These are phyloP conservation scores for Misgurnus mizolepis DNA, from an alignment of 2,113 vertebrate species.

Conservation along the genomic window DNA sequence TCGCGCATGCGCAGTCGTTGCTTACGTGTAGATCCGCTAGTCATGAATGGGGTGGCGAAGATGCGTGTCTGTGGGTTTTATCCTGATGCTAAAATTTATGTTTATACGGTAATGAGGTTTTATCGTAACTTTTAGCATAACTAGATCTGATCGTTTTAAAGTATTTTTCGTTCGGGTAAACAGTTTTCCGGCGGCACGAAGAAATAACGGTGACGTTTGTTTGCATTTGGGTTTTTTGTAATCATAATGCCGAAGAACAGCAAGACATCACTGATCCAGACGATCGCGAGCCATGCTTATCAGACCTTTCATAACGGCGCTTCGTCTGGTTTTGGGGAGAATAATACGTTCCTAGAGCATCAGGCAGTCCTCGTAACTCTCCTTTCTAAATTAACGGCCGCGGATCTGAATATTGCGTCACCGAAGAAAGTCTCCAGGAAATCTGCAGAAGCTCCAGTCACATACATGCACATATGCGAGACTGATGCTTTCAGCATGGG, in stretches of 20 bases:
- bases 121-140: neutral
- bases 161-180: neutral
- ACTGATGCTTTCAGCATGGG: slow-evolving; percentile 92
- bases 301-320: slow-evolving; percentile 75
- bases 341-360: slow-evolving; percentile 67
- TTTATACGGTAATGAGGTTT: slow-evolving; percentile 32
- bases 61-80: slow-evolving; percentile 39
- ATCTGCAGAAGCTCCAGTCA: slow-evolving; percentile 77
- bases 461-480: slow-evolving; percentile 97
- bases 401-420: slow-evolving; percentile 85
- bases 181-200: neutral
- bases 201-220: slow-evolving; percentile 20
- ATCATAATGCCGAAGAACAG: slow-evolving; percentile 84
- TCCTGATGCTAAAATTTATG: slow-evolving; percentile 25
- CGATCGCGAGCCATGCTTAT: slow-evolving; percentile 84
- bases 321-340: slow-evolving; percentile 54
- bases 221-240: neutral
- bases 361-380: slow-evolving; percentile 77
- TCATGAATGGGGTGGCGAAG: slow-evolving; percentile 69
- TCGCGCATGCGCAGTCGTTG: slow-evolving; percentile 53
- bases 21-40: slow-evolving; percentile 51
- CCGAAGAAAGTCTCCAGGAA: slow-evolving; percentile 67
- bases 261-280: slow-evolving; percentile 86
- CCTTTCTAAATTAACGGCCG: slow-evolving; percentile 81
- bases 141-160: neutral